phyloP scores from a whole-genome alignment of 35 echinoderm and acorn worm species.

The Ophiothrix spiculata region DNA sequence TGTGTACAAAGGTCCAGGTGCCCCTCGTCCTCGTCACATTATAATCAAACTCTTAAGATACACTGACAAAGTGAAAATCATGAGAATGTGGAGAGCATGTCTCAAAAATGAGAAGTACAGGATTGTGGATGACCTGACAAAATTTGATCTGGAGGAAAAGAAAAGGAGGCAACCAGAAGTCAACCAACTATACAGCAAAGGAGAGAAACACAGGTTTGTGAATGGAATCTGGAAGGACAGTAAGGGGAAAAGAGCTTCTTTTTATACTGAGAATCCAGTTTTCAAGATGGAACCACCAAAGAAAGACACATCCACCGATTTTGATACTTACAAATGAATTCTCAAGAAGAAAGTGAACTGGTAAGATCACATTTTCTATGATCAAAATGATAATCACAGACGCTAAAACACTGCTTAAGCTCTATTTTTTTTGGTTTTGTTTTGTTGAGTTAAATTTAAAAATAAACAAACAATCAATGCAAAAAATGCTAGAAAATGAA shows the following conservation, averaged over 20 bases:
- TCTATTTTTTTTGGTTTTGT: too few species aligned
- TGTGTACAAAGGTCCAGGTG: neutral
- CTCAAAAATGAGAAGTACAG: neutral
- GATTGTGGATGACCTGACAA: neutral
- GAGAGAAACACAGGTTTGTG: neutral
- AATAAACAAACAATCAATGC: too few species aligned
- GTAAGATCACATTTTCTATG: too few species aligned
- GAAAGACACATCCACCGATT: neutral
- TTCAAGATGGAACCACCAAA: neutral
- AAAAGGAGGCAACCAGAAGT: neutral
- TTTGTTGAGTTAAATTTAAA: too few species aligned
- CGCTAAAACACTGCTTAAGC: too few species aligned
- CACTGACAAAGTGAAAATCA: neutral
- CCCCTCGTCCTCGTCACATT: neutral
- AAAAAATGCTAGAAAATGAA: too few species aligned
- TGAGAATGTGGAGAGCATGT: neutral
- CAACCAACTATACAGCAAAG: neutral
- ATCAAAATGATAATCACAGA: too few species aligned
- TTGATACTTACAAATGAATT: neutral
- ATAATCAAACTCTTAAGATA: neutral
- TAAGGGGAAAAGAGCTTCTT: neutral
- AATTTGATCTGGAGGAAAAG: conserved; percentile 2
- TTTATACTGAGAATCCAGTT: neutral
- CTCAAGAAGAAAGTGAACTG: too few species aligned
- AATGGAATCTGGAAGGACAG: neutral